Percentiles rank a stretch among this genome's conserved stretches.
Evolutionary conservation across 1,140 invertebrate genomes (phyloP).

Genomic region (Halictus rubicundus): DNA sequence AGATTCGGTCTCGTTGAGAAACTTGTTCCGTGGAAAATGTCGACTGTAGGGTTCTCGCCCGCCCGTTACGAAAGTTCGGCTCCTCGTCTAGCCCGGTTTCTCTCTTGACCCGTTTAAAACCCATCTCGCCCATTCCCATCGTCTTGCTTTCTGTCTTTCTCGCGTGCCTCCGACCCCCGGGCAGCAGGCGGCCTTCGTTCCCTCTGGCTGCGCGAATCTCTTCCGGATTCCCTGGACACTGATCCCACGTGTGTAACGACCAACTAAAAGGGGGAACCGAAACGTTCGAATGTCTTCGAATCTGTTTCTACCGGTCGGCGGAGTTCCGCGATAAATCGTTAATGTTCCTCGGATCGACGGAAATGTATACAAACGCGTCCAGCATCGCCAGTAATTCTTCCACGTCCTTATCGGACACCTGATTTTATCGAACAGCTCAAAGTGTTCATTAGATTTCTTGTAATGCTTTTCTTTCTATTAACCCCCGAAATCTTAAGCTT

Average conservation of each 20-base stretch:
- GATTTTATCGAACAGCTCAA: background rate
- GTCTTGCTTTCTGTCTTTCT: background rate
- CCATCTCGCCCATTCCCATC: background rate
- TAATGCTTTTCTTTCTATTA: too few species aligned
- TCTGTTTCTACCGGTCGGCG: conserved; percentile 18
- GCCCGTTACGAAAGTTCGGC: conserved; percentile 48
- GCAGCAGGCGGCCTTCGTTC: background rate
- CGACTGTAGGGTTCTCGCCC: conserved; percentile 31
- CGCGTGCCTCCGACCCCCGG: background rate
- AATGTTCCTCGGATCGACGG: conserved; percentile 13
- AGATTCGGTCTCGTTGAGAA: conserved; percentile 58
- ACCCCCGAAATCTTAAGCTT: too few species aligned
- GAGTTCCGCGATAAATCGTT: conserved; percentile 40
- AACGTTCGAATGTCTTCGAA: conserved; percentile 52
- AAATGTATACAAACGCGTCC: background rate
- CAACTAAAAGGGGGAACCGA: conserved; percentile 52
- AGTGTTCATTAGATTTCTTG: background rate
- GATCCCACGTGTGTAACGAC: conserved; percentile 60
- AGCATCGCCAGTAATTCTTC: background rate
- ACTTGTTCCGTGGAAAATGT: conserved; percentile 50
- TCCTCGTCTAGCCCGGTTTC: conserved; percentile 22
- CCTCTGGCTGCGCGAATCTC: conserved; percentile 55
- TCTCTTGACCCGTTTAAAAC: conserved; percentile 35
- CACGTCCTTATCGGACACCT: background rate
- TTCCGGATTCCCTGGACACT: conserved; percentile 60